Evolutionary conservation across 2,797 vertebrate genomes (phyloP), one percentile per base, ranked within the genome.

Genomic region (Falco biarmicus): DNA sequence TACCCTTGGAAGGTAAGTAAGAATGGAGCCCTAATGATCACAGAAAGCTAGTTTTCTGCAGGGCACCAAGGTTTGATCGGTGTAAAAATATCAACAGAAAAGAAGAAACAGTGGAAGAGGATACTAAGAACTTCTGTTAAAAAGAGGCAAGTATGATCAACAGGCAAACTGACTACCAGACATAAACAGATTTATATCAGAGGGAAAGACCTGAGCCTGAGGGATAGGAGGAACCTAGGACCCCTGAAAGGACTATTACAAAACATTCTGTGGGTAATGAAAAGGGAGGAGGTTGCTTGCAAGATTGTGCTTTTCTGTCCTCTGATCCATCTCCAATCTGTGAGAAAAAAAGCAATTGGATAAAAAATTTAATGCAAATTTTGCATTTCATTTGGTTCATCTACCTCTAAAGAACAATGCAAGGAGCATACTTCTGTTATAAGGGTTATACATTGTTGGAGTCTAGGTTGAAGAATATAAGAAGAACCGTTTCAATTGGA

Each of bases 21-120:
- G 26, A 92, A 43, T 25, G 28, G 14, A 47, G 11, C 41, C 53
- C 37, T 87, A 60, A 84, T 39, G 81, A 89, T 87, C 53, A 88
- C 34, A 59, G 70, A 79, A 92, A 85, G 34, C 50, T 70, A 85
- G 34, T 73, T 94, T 19, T 91, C 94, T 94, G 61, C 61, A 94
- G 84, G 88, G 73, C 70, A 90, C 53, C 56, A 61, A 87, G 15
- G 28, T 87, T 95, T 93, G 81, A 91, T 87, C 39, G 7, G 28
- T 51, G 37, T 64, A 71, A 90, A 89, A 71, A 80, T 60, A 85
- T 39, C 61, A 76, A 34, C n/a, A 84, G 28, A 87, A 59, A 71
- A 81, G 43, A 71, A 4, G 3, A 77, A 90, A 69, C 32, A 75
- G 34, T 59, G 43, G 68, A 79, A 90, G 18, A 73, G 11, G 41